These are phyloP conservation scores for Sinelater perroti DNA, from an alignment of 2,888 invertebrate genomes.

Conservation along the genomic window DNA sequence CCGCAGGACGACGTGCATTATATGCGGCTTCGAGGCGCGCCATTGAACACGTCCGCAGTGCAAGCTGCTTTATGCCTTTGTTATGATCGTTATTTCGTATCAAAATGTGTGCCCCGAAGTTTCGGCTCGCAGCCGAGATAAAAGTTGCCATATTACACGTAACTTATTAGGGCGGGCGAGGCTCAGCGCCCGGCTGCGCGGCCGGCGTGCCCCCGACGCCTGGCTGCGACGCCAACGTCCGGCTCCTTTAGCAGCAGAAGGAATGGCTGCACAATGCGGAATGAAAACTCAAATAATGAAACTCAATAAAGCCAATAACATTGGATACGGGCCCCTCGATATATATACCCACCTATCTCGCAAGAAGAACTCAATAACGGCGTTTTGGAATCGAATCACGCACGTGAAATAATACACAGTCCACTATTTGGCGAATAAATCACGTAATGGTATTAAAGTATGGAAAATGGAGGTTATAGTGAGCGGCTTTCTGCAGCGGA, in stretches of 20 bases:
- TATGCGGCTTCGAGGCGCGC: constrained; percentile 39
- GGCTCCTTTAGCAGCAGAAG: constrained; percentile 3
- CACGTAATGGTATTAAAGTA: constrained; percentile 28
- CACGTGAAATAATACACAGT: constrained; percentile 42
- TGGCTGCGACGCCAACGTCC: not conserved
- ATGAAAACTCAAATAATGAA: constrained; percentile 24
- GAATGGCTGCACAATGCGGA: constrained; percentile 8
- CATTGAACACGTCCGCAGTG: constrained; percentile 46
- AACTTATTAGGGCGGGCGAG: constrained; percentile 35
- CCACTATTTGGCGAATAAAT: constrained; percentile 41
- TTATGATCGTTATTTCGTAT: constrained; percentile 48
- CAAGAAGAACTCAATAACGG: constrained; percentile 37
- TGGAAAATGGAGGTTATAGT: not conserved
- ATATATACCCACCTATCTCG: constrained; percentile 34
- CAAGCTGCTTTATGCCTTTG: constrained; percentile 47
- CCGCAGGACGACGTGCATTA: constrained; percentile 31
- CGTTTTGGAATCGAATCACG: constrained; percentile 41
- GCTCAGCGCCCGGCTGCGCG: no score
- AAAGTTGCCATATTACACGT: constrained; percentile 40
- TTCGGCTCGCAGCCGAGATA: constrained; percentile 41
- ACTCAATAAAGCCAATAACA: constrained; percentile 39
- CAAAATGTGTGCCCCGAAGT: constrained; percentile 45
- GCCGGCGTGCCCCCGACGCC: no score
- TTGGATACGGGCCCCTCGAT: constrained; percentile 16
- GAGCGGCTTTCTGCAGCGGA: not conserved